Conservation (phyloP, 1,140 invertebrate genomes). For the Leptestheria dahalacensis region DNA sequence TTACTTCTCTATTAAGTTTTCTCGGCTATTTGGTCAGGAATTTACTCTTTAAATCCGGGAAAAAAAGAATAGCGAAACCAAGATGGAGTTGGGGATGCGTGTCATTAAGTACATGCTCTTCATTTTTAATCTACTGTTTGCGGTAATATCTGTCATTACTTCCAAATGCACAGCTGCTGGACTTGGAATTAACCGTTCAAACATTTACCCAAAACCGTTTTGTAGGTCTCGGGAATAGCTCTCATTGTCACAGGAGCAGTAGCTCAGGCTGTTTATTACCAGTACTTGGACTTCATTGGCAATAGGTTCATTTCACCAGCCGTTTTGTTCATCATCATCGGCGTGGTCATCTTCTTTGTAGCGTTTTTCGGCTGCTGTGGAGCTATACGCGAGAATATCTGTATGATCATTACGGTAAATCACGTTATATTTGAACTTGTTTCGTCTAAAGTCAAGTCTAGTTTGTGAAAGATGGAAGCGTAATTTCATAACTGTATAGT, state of each 20-base stretch:
- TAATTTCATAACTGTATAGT: conserved; percentile 20
- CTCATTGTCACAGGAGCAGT: conserved; percentile 55
- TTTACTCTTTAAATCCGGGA: no score
- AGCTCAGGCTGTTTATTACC: conserved; percentile 35
- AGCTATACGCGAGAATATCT: conserved; percentile 61
- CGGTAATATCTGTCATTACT: conserved; percentile 42
- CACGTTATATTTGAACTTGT: no score
- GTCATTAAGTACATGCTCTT: conserved; percentile 54
- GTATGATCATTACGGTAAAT: conserved; percentile 62
- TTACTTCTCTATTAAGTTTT: no score
- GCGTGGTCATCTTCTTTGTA: conserved; percentile 53
- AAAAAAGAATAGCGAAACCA: no score
- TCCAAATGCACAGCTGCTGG: no score
- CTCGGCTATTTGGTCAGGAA: no score
- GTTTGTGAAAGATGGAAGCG: not conserved
- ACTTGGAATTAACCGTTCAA: no score
- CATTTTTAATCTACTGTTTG: conserved; percentile 52
- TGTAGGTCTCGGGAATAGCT: conserved; percentile 46
- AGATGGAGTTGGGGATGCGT: conserved; percentile 34
- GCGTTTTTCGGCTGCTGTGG: conserved; percentile 76
- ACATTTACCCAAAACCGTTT: no score
- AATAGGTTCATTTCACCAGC: conserved; percentile 47
- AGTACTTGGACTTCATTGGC: conserved; percentile 37
- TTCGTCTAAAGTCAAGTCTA: not conserved
- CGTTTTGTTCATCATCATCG: conserved; percentile 55